Evolutionary conservation across 2,888 invertebrate genomes (phyloP).

Genomic region (Conchocele bisecta): DNA sequence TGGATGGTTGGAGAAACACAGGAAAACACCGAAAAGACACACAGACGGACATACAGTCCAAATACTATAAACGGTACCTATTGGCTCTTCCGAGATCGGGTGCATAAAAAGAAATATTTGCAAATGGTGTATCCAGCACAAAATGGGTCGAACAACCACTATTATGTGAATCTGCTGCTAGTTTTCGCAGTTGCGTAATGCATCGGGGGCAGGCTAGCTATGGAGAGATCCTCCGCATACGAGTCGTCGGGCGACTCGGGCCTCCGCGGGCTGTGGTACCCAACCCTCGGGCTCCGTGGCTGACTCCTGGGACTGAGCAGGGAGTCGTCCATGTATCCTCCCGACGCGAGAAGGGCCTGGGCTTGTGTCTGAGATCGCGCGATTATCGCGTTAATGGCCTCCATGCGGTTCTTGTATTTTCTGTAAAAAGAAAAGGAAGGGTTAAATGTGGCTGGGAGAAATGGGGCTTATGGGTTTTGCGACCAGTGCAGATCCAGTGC

Average conservation of each 20-base stretch:
- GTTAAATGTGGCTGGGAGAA: neutral
- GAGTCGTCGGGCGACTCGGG: slow-evolving; percentile 62
- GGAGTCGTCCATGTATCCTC: slow-evolving; percentile 62
- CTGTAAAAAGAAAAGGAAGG: slow-evolving; percentile 47
- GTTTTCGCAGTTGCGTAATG: too few species aligned
- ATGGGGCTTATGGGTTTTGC: too few species aligned
- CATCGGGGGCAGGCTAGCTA: slow-evolving; percentile 54
- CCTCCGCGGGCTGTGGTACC: slow-evolving; percentile 28
- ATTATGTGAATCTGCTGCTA: too few species aligned
- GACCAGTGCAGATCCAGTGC: too few species aligned
- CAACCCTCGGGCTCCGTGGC: slow-evolving; percentile 14
- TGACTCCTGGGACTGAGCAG: slow-evolving; percentile 8
- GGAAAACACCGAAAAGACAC: too few species aligned
- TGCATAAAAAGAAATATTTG: too few species aligned
- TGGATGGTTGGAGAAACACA: too few species aligned
- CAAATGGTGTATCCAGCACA: too few species aligned
- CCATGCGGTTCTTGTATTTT: slow-evolving; percentile 76
- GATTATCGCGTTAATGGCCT: slow-evolving; percentile 80
- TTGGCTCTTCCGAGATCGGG: too few species aligned
- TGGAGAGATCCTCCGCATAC: slow-evolving; percentile 60
- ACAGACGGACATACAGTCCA: too few species aligned
- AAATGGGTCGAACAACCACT: too few species aligned
- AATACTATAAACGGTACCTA: too few species aligned
- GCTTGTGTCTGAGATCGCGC: slow-evolving; percentile 78
- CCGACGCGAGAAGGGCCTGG: slow-evolving; percentile 75